phyloP scores from a whole-genome alignment of 2,797 vertebrate species.

The Psittacula echo region DNA sequence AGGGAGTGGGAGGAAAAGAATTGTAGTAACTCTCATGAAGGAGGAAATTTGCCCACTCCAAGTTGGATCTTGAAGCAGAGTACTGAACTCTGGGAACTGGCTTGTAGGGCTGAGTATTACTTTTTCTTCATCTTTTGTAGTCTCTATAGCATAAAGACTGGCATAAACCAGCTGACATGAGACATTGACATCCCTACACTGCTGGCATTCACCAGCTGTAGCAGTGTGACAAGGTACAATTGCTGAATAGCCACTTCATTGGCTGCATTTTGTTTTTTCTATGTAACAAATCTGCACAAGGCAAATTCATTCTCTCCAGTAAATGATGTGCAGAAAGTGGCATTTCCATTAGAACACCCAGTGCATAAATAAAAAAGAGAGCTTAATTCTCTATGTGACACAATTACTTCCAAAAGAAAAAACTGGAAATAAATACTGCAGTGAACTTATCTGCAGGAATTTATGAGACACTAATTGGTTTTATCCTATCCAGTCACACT shows the following conservation, averaged over 20 bases:
- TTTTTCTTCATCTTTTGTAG: not conserved
- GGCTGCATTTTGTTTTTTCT: not conserved
- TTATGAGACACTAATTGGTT: not conserved
- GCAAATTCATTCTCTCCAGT: not conserved
- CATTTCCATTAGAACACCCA: not conserved
- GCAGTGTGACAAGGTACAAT: not conserved
- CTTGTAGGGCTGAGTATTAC: not conserved
- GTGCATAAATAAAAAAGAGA: not conserved
- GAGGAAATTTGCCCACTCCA: not conserved
- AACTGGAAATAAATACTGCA: not conserved
- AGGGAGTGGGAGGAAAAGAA: not conserved
- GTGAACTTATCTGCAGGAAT: not conserved
- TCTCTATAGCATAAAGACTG: not conserved
- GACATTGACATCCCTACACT: not conserved
- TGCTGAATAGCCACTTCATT: not conserved
- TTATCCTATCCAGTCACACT: not conserved
- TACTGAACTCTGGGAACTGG: not conserved
- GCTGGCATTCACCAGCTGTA: not conserved
- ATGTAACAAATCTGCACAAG: not conserved
- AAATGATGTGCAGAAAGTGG: not conserved
- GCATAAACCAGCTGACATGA: not conserved
- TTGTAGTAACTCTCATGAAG: not conserved
- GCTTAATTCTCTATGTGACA: not conserved
- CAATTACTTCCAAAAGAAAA: constrained; percentile 24
- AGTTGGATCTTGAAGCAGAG: not conserved